Percentiles rank a stretch among this genome's conserved stretches.
phyloP scores from a whole-genome alignment of 2,113 vertebrate genomes.

The Pangasianodon gigas region DNA sequence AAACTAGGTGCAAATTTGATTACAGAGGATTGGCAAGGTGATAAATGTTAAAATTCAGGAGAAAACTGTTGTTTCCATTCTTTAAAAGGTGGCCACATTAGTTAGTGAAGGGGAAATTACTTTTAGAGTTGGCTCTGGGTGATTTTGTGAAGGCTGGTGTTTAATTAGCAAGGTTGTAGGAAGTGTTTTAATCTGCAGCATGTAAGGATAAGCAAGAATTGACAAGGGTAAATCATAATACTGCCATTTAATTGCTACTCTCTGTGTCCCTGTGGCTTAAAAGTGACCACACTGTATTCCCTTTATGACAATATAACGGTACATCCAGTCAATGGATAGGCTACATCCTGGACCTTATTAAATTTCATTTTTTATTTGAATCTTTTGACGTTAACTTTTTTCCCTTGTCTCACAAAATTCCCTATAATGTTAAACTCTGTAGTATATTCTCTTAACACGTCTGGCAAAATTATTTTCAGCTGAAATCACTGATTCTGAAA shows the following conservation, averaged over 20 bases:
- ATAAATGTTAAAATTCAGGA: not conserved
- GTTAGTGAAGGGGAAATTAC: constrained; percentile 1
- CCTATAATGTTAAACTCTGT: not conserved
- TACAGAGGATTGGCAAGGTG: not conserved
- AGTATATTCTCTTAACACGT: not conserved
- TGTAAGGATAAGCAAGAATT: not conserved
- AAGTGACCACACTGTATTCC: not conserved
- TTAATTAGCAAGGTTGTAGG: constrained; percentile 34
- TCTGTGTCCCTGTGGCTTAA: not conserved
- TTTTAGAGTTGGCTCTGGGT: not conserved
- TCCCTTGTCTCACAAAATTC: not conserved
- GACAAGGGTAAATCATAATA: not conserved
- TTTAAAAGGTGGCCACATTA: not conserved
- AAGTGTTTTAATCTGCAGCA: not conserved
- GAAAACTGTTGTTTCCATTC: not conserved
- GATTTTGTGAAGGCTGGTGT: not conserved
- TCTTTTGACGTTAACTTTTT: not conserved
- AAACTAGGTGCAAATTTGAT: not conserved
- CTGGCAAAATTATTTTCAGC: not conserved
- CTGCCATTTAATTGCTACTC: not conserved
- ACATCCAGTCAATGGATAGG: not conserved
- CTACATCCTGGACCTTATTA: not conserved
- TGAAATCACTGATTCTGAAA: not conserved
- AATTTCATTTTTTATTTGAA: not conserved
- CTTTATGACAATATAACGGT: not conserved